Evolutionary conservation across 2,888 invertebrate species (phyloP).

Genomic region (Amaurobius ferox): DNA sequence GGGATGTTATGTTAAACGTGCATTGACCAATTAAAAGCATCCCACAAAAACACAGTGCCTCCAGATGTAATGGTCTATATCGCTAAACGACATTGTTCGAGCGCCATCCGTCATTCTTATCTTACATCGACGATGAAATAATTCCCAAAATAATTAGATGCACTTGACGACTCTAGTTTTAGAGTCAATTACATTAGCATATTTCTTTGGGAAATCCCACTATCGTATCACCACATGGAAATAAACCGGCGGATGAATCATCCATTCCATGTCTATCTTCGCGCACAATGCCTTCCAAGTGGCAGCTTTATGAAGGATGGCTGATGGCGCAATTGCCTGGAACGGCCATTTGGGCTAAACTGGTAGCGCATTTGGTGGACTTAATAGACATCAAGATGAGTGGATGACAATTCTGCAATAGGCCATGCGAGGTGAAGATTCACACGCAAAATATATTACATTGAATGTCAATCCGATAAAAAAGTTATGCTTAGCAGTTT

Average conservation of each 20-base stretch:
- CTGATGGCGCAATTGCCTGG: no score
- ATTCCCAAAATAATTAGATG: conserved; percentile 18
- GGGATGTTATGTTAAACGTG: background rate
- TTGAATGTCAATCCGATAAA: background rate
- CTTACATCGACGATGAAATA: conserved; percentile 7
- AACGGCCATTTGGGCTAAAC: background rate
- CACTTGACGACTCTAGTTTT: background rate
- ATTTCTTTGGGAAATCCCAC: background rate
- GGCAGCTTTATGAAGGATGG: background rate
- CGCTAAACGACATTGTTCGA: background rate
- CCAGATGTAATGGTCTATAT: background rate
- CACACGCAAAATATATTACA: background rate
- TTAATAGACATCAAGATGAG: background rate
- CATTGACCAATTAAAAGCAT: background rate
- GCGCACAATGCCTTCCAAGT: conserved; percentile 9
- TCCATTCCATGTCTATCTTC: background rate
- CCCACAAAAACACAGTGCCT: background rate
- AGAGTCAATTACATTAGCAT: conserved; percentile 22
- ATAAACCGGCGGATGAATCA: background rate
- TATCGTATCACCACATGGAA: background rate
- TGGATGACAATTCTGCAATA: background rate
- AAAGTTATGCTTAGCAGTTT: conserved; percentile 11
- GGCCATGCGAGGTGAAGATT: conserved; percentile 18
- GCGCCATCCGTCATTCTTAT: conserved; percentile 24
- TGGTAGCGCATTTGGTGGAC: background rate